Evolutionary conservation across 2,888 invertebrate genomes (phyloP).

Genomic region (Dasypolia templi): DNA sequence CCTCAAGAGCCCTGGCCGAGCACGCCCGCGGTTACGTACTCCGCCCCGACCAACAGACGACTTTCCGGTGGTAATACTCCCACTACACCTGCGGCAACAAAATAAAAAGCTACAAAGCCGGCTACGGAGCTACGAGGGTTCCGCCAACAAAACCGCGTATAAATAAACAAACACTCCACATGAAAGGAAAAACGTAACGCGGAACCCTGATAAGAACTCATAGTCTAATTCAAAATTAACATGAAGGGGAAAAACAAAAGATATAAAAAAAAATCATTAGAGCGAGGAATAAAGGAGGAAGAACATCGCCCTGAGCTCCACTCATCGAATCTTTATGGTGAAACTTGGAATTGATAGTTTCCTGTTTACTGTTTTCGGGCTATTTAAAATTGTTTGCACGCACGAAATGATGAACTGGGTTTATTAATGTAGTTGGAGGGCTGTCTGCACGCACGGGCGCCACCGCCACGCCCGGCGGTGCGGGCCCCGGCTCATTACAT

Average conservation of each 20-base stretch:
- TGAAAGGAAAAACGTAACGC: constrained; percentile 71
- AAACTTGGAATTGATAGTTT: constrained; percentile 87
- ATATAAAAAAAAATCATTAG: constrained; percentile 76
- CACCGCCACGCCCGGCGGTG: constrained; percentile 50
- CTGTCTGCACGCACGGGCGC: constrained; percentile 85
- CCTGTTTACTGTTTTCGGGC: constrained; percentile 85
- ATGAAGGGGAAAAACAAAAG: constrained; percentile 77
- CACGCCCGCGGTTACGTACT: constrained; percentile 90
- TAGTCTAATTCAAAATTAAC: constrained; percentile 76
- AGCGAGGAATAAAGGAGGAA: constrained; percentile 76
- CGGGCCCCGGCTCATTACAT: constrained; percentile 77
- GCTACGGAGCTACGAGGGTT: constrained; percentile 81
- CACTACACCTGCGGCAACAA: constrained; percentile 91
- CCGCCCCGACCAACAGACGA: constrained; percentile 91
- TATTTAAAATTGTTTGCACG: constrained; percentile 86
- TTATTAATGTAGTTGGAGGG: constrained; percentile 79
- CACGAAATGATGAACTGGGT: constrained; percentile 82
- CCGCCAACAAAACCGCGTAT: constrained; percentile 79
- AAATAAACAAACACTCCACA: constrained; percentile 79
- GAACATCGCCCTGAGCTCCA: constrained; percentile 78
- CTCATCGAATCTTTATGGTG: constrained; percentile 86
- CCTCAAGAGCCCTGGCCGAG: constrained; percentile 89
- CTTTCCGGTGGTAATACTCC: constrained; percentile 92
- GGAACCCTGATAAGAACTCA: constrained; percentile 71
- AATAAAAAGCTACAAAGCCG: constrained; percentile 89